Percentiles rank a stretch among this genome's conserved stretches.
Evolutionary conservation across 53 echinoderm and acorn worm genomes (phyloP).

Genomic region (Glandiceps talaboti): DNA sequence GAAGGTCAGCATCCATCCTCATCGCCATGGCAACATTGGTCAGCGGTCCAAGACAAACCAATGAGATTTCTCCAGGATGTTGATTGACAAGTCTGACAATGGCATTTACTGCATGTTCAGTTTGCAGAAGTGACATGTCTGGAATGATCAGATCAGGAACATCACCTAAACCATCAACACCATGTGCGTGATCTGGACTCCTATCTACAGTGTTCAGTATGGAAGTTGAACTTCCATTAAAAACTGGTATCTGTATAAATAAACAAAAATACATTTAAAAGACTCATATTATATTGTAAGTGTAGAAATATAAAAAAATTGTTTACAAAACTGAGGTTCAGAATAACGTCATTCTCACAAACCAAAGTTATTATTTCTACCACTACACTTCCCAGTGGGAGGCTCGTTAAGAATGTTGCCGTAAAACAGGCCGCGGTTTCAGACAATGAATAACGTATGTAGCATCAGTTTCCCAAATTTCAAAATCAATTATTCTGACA

Average conservation of each 20-base stretch:
- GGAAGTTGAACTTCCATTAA: slow-evolving; percentile 13
- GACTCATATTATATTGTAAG: background rate
- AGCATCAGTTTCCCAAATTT: no score
- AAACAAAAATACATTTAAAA: background rate
- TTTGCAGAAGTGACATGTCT: slow-evolving; percentile 25
- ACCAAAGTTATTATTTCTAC: no score
- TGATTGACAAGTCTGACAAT: slow-evolving; percentile 47
- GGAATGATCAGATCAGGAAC: slow-evolving; percentile 11
- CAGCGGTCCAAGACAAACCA: slow-evolving; percentile 70
- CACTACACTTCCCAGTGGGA: no score
- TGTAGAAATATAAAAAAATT: background rate
- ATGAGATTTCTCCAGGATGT: slow-evolving; percentile 33
- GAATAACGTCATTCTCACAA: no score
- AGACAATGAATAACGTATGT: no score
- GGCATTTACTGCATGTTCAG: slow-evolving; percentile 45
- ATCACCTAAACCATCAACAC: slow-evolving; percentile 38
- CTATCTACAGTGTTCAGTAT: slow-evolving; percentile 5
- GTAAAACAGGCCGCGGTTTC: no score
- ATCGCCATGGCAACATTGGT: slow-evolving; percentile 79
- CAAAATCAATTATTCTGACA: no score
- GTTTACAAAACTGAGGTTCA: no score
- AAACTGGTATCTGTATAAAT: slow-evolving; percentile 24
- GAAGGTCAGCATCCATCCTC: slow-evolving; percentile 54
- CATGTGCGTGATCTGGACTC: slow-evolving; percentile 9
- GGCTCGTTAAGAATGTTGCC: no score